Evolutionary conservation across 2,113 vertebrate species (phyloP), one percentile per base, ranked within the genome.

Genomic region (Gambusia holbrooki): DNA sequence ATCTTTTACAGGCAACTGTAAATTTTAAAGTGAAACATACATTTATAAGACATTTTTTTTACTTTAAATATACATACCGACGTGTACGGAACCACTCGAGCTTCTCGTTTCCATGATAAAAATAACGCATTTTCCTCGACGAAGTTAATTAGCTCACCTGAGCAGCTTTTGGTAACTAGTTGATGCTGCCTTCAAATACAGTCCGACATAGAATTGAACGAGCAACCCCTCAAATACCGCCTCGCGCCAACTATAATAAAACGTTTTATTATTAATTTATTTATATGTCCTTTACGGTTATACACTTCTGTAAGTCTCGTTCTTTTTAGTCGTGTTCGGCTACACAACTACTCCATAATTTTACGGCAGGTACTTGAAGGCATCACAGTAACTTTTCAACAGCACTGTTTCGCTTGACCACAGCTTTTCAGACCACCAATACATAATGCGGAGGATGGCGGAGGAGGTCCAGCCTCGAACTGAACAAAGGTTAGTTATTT

Each of bases 401-500:
- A 17, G 65, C 28, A 5, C 33, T 69, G 54, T 75, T 7, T 25
- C 4, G 5, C 33, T 27, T 29, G 61, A 37, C 63, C 29, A 37
- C 3, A 37, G 37, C 48, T 67, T n/a, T 62, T 27, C 11, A 62
- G 33, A 74, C 45, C 9, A 10, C 48, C 14, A 30, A 4, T 5
- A 0, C 64, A 85, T 2, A 27, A 92, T 90, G 92, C 40, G 87
- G 22, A 90, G 92, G 85, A 93, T 92, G 91, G 79, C 90, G n/a
- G 88, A 90, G 87, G 84, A 85, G 69, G 22, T 83, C 0, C 80
- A 77, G 9, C 84, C 91, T 45, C 0, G 1, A n/a, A 42, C 19
- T 22, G 81, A 87, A 35, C 77, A 78, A 65, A 79, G 89, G 91
- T 90, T 65, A 66, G 85, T 29, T 37, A 62, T 69, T 14, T 6